phyloP scores from a whole-genome alignment of 2,113 vertebrate genomes.

The Chlamydotis undulata region DNA sequence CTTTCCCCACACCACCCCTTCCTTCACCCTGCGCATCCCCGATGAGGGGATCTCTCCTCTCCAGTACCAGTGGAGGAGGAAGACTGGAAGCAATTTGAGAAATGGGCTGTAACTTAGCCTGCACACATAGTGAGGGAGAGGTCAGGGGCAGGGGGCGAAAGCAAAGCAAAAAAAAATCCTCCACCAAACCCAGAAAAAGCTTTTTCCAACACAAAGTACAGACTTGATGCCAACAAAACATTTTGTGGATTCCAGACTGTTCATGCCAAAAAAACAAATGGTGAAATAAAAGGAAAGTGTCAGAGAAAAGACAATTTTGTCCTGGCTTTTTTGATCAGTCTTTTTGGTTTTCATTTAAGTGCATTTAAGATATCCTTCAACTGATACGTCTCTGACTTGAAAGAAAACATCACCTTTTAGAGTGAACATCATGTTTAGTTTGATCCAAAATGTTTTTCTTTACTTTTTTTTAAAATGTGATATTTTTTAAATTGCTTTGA shows the following conservation, averaged over 20 bases:
- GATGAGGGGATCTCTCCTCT: background rate
- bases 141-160: no score
- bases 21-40: background rate
- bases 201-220: background rate
- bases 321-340: background rate
- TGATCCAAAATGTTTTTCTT: background rate
- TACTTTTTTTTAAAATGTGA: background rate
- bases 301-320: background rate
- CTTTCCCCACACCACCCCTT: rapidly evolving
- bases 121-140: background rate
- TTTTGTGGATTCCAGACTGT: background rate
- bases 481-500: background rate
- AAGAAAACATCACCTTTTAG: background rate
- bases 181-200: background rate
- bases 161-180: no score
- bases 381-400: background rate
- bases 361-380: background rate
- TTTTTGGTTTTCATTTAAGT: background rate
- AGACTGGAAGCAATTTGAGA: background rate
- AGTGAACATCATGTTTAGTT: background rate
- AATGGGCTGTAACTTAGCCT: background rate
- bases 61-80: background rate
- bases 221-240: background rate
- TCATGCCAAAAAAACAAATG: background rate
- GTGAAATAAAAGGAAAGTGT: background rate